A percentile compares a stretch with the other conserved stretches of the same genome.
These are phyloP conservation scores for Drosophila tani DNA, from an alignment of 1,140 invertebrate genomes.

Conservation along the genomic window DNA sequence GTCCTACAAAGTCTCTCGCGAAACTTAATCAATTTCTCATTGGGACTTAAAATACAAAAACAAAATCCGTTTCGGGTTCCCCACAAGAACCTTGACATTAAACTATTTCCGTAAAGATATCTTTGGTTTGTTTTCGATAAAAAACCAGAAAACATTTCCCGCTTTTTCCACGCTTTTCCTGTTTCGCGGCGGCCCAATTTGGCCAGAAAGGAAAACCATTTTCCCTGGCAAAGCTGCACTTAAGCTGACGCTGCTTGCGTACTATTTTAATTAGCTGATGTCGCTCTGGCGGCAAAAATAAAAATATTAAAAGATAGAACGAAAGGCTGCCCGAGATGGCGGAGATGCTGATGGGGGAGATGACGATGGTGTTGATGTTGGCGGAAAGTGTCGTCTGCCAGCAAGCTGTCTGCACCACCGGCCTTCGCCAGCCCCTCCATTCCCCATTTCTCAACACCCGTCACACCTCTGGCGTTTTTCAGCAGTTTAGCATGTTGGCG, in stretches of 20 bases:
- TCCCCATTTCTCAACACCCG: no score
- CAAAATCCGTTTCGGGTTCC: no score
- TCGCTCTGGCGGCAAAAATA: constrained; percentile 27
- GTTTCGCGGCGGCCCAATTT: constrained; percentile 34
- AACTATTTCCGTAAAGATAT: no score
- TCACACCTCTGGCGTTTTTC: no score
- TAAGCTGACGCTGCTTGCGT: constrained; percentile 53
- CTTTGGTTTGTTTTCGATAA: no score
- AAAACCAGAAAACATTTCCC: no score
- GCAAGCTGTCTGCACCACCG: constrained; percentile 24
- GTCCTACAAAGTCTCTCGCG: not conserved
- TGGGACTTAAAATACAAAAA: no score
- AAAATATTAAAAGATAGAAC: not conserved
- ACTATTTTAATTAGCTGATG: constrained; percentile 75
- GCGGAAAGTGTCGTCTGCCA: constrained; percentile 40
- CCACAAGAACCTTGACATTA: no score
- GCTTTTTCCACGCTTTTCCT: not conserved
- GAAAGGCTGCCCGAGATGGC: not conserved
- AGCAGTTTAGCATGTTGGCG: no score
- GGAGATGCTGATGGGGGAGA: not conserved
- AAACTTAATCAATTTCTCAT: not conserved
- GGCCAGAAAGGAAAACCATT: constrained; percentile 37
- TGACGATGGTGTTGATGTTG: constrained; percentile 7
- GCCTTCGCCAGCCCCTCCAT: no score
- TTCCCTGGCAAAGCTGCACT: constrained; percentile 44